phyloP scores from a whole-genome alignment of 2,888 invertebrate species.

The Parnassius apollo region DNA sequence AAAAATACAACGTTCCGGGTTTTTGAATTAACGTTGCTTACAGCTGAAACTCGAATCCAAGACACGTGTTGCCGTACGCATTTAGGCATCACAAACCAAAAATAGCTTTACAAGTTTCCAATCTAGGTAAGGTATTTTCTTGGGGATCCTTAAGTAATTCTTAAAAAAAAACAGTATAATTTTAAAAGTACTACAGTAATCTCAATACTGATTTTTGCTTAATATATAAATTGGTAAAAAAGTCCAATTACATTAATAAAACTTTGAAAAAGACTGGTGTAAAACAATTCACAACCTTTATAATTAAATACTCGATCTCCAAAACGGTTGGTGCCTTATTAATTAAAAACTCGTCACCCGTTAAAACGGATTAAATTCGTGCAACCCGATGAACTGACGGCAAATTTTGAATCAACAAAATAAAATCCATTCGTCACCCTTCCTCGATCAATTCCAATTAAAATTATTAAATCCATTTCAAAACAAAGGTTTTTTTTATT shows the following conservation, averaged over 20 bases:
- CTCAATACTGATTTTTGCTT: no score
- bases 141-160: no score
- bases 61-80: no score
- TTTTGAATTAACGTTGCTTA: no score
- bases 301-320: conserved; percentile 21
- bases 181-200: no score
- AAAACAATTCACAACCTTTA: conserved; percentile 22
- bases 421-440: conserved; percentile 48
- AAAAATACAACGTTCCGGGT: no score
- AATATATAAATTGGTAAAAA: not conserved
- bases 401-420: conserved; percentile 42
- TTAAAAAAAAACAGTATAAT: no score
- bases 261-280: conserved; percentile 3
- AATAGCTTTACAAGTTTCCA: no score
- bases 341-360: conserved; percentile 38
- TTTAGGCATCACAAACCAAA: no score
- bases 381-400: conserved; percentile 34
- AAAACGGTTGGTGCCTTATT: conserved; percentile 25
- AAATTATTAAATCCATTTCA: conserved; percentile 56
- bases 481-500: conserved; percentile 43
- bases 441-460: conserved; percentile 52
- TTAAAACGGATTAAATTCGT: conserved; percentile 40
- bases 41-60: no score
- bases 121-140: no score
- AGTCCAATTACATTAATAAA: not conserved